These are phyloP conservation scores for Mesocricetus auratus DNA, from an alignment of 2,113 vertebrate species.

Conservation along the genomic window DNA sequence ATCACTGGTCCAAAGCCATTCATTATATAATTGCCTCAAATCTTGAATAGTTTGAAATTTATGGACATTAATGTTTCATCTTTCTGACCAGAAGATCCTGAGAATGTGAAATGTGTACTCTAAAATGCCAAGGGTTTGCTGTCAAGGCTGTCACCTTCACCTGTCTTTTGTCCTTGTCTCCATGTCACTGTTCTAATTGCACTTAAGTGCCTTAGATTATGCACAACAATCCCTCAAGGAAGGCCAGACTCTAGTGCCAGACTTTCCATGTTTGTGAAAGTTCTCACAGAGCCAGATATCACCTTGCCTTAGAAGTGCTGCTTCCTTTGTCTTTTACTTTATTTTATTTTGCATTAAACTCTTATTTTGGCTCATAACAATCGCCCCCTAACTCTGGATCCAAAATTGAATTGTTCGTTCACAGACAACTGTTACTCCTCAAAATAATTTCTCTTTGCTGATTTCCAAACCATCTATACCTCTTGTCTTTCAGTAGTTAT, in stretches of 20 bases:
- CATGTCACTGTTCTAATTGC: background rate
- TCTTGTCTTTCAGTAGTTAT: background rate
- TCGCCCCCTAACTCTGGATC: background rate
- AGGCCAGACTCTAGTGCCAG: background rate
- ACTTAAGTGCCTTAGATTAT: background rate
- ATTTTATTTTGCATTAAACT: background rate
- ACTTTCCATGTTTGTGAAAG: background rate
- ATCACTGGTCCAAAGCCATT: background rate
- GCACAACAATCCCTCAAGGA: background rate
- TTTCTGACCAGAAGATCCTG: background rate
- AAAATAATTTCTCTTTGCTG: slow-evolving; percentile 33
- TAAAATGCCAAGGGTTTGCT: background rate
- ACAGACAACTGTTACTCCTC: background rate
- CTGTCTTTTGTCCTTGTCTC: background rate
- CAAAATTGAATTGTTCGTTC: background rate
- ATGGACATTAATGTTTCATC: background rate
- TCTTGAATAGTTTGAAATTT: slow-evolving; percentile 13
- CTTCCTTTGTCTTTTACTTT: background rate
- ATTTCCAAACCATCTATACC: background rate
- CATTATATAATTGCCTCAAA: background rate
- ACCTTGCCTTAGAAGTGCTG: background rate
- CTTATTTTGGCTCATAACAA: background rate
- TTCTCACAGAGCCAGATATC: background rate
- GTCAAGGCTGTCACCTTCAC: background rate
- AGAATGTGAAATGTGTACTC: background rate